Conservation (phyloP, 2,888 invertebrate genomes). For the Pherbina coryleti region DNA sequence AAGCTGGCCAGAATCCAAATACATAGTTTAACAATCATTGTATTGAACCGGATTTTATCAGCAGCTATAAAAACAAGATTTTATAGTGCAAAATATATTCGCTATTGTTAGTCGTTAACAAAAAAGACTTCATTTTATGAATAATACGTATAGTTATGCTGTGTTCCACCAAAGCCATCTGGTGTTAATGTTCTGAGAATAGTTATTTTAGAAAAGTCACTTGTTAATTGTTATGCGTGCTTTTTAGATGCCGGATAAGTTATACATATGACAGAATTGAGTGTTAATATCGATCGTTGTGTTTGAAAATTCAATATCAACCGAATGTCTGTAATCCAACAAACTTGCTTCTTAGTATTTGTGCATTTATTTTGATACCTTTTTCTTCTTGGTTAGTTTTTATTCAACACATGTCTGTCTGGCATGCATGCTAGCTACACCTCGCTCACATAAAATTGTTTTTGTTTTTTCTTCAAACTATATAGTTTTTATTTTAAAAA, state of each 20-base stretch:
- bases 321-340: not conserved
- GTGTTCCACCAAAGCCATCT: not conserved
- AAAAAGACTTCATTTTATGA: no score
- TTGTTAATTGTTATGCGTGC: not conserved
- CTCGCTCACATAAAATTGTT: constrained; percentile 13
- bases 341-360: not conserved
- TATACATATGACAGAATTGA: no score
- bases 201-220: not conserved
- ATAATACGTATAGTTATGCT: no score
- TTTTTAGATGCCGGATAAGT: not conserved
- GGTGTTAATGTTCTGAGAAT: not conserved
- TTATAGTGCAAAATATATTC: no score
- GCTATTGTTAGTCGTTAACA: no score
- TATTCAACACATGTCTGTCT: constrained; percentile 20
- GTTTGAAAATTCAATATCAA: constrained; percentile 4
- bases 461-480: not conserved
- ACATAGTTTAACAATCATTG: no score
- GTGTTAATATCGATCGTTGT: not conserved
- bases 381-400: constrained; percentile 12
- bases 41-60: no score
- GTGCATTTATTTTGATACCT: constrained; percentile 32
- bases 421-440: constrained; percentile 21
- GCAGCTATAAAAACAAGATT: no score
- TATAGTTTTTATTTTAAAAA: constrained; percentile 28
- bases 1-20: no score